Evolutionary conservation across 2,113 vertebrate genomes (phyloP).

Genomic region (Ictidomys tridecemlineatus): DNA sequence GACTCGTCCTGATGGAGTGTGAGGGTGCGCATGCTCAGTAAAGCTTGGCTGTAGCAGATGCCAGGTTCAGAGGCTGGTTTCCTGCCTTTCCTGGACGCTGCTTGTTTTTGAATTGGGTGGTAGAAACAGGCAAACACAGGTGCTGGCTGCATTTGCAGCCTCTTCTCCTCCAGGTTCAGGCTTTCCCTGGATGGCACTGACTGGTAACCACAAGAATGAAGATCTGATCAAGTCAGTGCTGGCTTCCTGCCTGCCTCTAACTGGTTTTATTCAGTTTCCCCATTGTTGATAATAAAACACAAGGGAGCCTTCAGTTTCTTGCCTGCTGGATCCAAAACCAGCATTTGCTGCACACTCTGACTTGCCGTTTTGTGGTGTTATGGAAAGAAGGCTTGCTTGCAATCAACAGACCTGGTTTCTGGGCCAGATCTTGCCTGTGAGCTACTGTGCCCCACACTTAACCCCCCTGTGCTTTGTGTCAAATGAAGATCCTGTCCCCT

Average conservation of each 20-base stretch:
- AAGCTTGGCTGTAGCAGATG: background rate
- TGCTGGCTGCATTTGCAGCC: background rate
- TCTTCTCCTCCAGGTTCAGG: background rate
- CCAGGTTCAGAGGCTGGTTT: background rate
- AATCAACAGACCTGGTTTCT: background rate
- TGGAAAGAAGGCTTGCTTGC: background rate
- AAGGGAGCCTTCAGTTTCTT: conserved; percentile 53
- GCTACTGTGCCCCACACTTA: accelerated
- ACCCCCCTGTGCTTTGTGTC: background rate
- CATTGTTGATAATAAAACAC: conserved; percentile 68
- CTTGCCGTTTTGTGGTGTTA: background rate
- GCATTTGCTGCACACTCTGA: background rate
- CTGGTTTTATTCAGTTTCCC: conserved; percentile 70
- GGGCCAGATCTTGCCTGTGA: background rate
- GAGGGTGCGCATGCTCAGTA: background rate
- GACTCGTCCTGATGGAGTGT: background rate
- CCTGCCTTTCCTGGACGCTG: background rate
- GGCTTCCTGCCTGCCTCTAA: conserved; percentile 64
- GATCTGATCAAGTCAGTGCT: conserved; percentile 56
- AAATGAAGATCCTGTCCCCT: background rate
- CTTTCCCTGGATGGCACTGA: conserved; percentile 47
- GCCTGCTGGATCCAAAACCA: background rate
- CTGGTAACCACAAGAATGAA: conserved; percentile 68
- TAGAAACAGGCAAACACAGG: conserved; percentile 50
- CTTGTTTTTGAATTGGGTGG: background rate